Evolutionary conservation across 64 coral and sea anemone species (phyloP), one percentile per base, ranked within the genome.

Genomic region (Dendrophyllia cribrosa): DNA sequence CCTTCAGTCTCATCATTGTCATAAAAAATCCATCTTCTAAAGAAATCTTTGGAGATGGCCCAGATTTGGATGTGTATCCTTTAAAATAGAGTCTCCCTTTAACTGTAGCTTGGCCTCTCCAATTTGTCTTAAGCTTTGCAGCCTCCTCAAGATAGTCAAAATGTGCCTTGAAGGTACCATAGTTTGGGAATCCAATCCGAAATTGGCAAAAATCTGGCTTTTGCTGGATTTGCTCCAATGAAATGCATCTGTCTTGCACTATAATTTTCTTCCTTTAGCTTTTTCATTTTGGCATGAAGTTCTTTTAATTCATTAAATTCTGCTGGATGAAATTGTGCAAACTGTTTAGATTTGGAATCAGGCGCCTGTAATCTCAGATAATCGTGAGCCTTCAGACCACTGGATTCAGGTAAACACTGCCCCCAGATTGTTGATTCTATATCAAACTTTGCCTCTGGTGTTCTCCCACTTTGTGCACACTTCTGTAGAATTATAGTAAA

Each of bases 1-100:
- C 72, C 76, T 58, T 75, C 12, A 93, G 75, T 68, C 91, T 58
- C 49, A 87, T 72, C 74, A 87, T 65, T 51, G 87, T 83, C 91
- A 87, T 87, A 43, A 71, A 93, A 87, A 93, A 87, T 55, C 87
- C 91, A 59, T 93, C 83, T 76, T 91, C 89, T 43, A 73, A 60
- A 62, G 89, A 83, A 59, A 51, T 58, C 26, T 84, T 81, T 26
- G 89, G 43, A 80, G 75, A 65, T 68, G 49, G 88, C 51, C 63
- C 88, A 78, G 88, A 75, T 80, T 81, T 90, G 26, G 65, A 70
- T 58, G 66, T 81, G 50, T 82, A 74, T 91, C 66, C 46, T 26
- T 82, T 66, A 73, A 67, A 79, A 90, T 80, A 90, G 69, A 46
- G 67, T 73, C 26, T 78, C 20, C 56, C 83, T 80, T 43, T 53